Evolutionary conservation across 2,797 vertebrate species (phyloP), one percentile per base, ranked within the genome.

Genomic region (Psittacula derbiana): DNA sequence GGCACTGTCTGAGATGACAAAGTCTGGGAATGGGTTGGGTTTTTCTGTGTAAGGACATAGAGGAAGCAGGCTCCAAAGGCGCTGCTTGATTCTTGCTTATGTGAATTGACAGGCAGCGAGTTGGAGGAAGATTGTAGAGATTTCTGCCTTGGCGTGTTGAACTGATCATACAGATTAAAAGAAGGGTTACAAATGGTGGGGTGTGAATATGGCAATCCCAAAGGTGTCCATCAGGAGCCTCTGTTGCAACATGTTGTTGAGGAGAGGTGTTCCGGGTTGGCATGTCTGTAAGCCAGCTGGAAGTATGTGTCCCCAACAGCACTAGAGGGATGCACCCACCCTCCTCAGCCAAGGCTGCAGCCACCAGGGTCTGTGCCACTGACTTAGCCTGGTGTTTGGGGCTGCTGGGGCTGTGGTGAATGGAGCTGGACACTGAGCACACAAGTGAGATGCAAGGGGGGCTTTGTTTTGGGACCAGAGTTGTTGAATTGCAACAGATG

Each of bases 381-480:
- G n/a, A 20, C 49, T 40, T 30, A 31, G 24, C 38, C 38, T 0
- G 0, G 25, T 1, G 2, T 40, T 12, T 40, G 43, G 6, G 7
- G 6, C 4, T 6, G 17, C n/a, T 41, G 30, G 40, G 23, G 58
- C 41, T 5, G 20, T 8, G 23, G 17, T 36, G 24, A 41, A 47
- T 4, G 10, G 64, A 65, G 53, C 30, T 58, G 80, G 61, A 11
- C 0, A 2, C 33, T 10, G 46, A 61, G n/a, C 71, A 17, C 1
- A 3, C 0, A 4, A 11, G 31, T 16, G 66, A 38, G 52, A 36
- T 1, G 0, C 44, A 23, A 47, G 0, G 0, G 65, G 61, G 57
- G 23, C 43, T 76, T 73, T 38, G 76, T 16, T 5, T 66, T 21
- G 43, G 66, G 72, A n/a, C 78, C 5, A 5, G 75, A 78, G 75